A percentile compares a stretch with the other conserved stretches of the same genome.
Conservation (phyloP, 2,113 vertebrate genomes). For the Bufo gargarizans region DNA sequence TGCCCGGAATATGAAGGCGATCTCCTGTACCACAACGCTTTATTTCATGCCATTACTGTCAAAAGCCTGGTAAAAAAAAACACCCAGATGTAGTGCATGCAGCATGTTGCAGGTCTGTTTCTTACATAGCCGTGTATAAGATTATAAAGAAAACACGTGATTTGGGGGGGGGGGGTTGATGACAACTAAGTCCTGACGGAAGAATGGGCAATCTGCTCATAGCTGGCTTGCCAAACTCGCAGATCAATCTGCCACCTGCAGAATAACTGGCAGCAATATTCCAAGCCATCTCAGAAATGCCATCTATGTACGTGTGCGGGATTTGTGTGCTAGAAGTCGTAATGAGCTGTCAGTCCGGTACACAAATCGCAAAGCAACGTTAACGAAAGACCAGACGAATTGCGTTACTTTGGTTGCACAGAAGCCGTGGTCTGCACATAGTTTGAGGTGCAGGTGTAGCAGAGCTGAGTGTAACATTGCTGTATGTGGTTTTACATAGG, state of each 20-base stretch:
- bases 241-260: constrained; percentile 23
- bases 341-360: not conserved
- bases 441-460: no score
- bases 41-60: not conserved
- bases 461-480: no score
- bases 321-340: not conserved
- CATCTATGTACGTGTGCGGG: not conserved
- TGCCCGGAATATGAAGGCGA: no score
- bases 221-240: not conserved
- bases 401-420: not conserved
- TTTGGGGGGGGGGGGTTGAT: not conserved
- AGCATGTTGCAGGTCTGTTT: not conserved
- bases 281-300: not conserved
- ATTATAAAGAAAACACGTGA: not conserved
- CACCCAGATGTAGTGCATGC: no score
- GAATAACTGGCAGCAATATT: constrained; percentile 16
- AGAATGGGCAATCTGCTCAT: not conserved
- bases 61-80: not conserved
- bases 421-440: not conserved
- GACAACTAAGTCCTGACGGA: not conserved
- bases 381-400: not conserved
- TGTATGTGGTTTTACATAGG: no score
- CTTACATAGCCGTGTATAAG: not conserved
- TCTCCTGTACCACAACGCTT: no score
- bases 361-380: not conserved